A percentile compares a stretch with the other conserved stretches of the same genome.
These are phyloP conservation scores for Pangasianodon hypophthalmus DNA, from an alignment of 2,113 vertebrate genomes.

Conservation along the genomic window DNA sequence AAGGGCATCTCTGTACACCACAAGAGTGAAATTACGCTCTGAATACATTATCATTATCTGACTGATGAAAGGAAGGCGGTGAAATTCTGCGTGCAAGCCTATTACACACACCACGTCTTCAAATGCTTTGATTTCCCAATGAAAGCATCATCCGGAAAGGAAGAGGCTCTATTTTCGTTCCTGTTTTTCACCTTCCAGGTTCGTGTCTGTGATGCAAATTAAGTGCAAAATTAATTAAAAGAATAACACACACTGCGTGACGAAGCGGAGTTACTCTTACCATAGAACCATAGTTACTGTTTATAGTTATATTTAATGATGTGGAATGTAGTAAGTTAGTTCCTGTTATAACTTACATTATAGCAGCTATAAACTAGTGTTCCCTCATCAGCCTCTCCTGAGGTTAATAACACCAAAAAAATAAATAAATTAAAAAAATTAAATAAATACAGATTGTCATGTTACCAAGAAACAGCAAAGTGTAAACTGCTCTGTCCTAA, in stretches of 20 bases:
- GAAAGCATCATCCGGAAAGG: neutral
- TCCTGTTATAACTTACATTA: neutral
- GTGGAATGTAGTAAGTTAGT: neutral
- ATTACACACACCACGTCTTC: conserved; percentile 34
- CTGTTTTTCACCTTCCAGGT: neutral
- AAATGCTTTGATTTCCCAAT: conserved; percentile 41
- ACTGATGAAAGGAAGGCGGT: neutral
- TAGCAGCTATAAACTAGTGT: neutral
- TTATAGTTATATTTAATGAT: neutral
- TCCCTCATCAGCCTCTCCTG: neutral
- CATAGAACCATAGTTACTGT: neutral
- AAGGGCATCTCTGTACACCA: conserved; percentile 43
- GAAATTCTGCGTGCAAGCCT: conserved; percentile 22
- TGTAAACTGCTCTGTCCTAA: no score
- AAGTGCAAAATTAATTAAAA: neutral
- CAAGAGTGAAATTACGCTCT: conserved; percentile 39
- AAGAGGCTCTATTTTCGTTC: neutral
- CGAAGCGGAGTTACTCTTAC: neutral
- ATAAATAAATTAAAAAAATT: no score
- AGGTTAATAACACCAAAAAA: neutral
- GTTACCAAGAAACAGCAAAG: no score
- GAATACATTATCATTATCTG: conserved; percentile 47
- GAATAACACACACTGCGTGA: no score
- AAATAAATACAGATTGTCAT: no score
- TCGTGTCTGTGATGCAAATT: neutral